Evolutionary conservation across 2,113 vertebrate species (phyloP).

Genomic region (Lontra canadensis): DNA sequence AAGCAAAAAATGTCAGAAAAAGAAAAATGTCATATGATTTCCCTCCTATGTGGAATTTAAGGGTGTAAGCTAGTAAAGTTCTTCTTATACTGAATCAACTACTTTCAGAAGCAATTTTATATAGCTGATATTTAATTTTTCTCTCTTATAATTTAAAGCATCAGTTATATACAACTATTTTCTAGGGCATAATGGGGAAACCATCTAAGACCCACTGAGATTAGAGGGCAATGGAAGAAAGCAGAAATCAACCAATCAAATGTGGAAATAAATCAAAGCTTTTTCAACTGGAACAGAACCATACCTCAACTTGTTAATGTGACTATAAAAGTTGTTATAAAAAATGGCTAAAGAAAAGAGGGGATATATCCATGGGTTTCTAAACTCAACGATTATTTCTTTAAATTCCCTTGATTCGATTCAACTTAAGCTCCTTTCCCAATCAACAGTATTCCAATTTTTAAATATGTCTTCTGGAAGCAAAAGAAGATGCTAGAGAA

Average conservation of each 20-base stretch:
- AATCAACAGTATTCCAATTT: background rate
- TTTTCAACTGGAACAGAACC: conserved; percentile 2
- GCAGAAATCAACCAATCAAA: background rate
- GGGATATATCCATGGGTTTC: background rate
- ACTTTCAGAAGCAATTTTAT: background rate
- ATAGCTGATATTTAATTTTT: background rate
- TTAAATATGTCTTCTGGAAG: background rate
- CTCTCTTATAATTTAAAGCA: background rate
- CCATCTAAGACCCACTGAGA: background rate
- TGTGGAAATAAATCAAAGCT: background rate
- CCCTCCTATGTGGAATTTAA: background rate
- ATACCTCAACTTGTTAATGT: background rate
- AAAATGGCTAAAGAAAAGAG: background rate
- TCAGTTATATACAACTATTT: background rate
- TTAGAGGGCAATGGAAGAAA: background rate
- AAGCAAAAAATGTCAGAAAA: no score
- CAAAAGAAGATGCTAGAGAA: background rate
- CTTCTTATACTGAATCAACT: conserved; percentile 12
- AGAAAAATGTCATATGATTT: no score
- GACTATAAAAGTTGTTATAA: background rate
- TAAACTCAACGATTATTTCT: background rate
- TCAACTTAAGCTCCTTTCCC: background rate
- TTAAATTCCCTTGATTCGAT: background rate
- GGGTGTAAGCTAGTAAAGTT: conserved; percentile 23
- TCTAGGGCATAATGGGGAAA: background rate